phyloP scores from a whole-genome alignment of 35 echinoderm and acorn worm species.

The Chiridota heheva region DNA sequence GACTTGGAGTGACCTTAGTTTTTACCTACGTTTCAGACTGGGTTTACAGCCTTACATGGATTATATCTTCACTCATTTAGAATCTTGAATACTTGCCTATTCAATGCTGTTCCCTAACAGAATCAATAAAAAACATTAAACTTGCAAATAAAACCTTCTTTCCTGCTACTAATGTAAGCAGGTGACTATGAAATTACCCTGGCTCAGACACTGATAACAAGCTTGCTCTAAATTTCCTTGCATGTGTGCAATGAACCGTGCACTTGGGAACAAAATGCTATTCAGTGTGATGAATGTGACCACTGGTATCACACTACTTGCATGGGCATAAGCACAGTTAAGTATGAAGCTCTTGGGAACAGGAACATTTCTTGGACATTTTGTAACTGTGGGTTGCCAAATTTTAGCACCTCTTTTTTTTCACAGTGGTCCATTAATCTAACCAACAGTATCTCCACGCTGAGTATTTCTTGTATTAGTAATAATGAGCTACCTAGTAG shows the following conservation, averaged over 20 bases:
- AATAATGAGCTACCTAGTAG: background rate
- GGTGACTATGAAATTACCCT: background rate
- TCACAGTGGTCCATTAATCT: slow-evolving; percentile 11
- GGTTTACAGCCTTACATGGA: too few relatives aligned
- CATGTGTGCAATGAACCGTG: slow-evolving; percentile 17
- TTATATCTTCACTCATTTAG: too few relatives aligned
- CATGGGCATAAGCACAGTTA: slow-evolving; percentile 40
- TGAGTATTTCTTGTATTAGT: background rate
- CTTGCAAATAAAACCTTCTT: too few relatives aligned
- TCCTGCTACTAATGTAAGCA: background rate
- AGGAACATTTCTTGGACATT: slow-evolving; percentile 47
- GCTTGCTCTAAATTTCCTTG: background rate
- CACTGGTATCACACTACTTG: slow-evolving; percentile 28
- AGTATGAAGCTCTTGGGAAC: slow-evolving; percentile 33
- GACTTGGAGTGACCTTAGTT: too few relatives aligned
- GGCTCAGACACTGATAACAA: background rate
- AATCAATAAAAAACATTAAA: too few relatives aligned
- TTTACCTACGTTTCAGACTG: too few relatives aligned
- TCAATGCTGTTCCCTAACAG: too few relatives aligned
- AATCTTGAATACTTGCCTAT: too few relatives aligned
- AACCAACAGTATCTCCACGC: slow-evolving; percentile 24
- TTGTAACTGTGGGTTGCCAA: slow-evolving; percentile 48
- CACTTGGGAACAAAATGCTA: slow-evolving; percentile 43
- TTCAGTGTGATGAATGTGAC: slow-evolving; percentile 49
- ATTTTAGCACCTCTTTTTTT: slow-evolving; percentile 20